Percentiles rank a stretch among this genome's conserved stretches.
Evolutionary conservation across 2,113 vertebrate genomes (phyloP).

Genomic region (Takifugu bimaculatus): DNA sequence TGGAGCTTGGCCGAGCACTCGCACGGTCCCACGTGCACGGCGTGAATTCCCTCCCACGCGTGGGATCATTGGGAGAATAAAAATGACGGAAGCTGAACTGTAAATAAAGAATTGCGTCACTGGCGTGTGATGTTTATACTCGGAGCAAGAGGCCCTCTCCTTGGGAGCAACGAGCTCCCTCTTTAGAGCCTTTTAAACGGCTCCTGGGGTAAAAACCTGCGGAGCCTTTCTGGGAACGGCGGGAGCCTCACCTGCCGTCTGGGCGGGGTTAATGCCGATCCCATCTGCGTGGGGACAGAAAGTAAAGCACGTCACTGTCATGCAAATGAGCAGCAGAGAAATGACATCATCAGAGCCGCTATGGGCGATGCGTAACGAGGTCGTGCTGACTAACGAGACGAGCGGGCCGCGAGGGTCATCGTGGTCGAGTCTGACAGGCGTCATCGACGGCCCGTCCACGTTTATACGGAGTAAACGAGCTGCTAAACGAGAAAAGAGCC

Average conservation of each 20-base stretch:
- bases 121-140: too few relatives aligned
- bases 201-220: too few relatives aligned
- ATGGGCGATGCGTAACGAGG: conserved; percentile 7
- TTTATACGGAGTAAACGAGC: background rate
- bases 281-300: conserved; percentile 61
- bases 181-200: too few relatives aligned
- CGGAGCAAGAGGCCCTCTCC: too few relatives aligned
- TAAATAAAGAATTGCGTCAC: too few relatives aligned
- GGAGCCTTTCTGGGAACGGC: too few relatives aligned
- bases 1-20: background rate
- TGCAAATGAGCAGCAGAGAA: conserved; percentile 16
- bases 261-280: conserved; percentile 79
- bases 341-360: conserved; percentile 2
- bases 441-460: too few relatives aligned
- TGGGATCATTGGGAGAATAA: background rate
- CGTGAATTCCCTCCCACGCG: background rate
- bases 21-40: too few relatives aligned
- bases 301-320: conserved; percentile 17
- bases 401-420: too few relatives aligned
- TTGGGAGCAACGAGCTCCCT: too few relatives aligned
- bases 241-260: conserved; percentile 72
- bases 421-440: too few relatives aligned
- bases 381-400: conserved; percentile 4
- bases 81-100: too few relatives aligned
- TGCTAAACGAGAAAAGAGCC: background rate